Conservation (phyloP, 1,140 invertebrate genomes). For the Hetaerina americana region DNA sequence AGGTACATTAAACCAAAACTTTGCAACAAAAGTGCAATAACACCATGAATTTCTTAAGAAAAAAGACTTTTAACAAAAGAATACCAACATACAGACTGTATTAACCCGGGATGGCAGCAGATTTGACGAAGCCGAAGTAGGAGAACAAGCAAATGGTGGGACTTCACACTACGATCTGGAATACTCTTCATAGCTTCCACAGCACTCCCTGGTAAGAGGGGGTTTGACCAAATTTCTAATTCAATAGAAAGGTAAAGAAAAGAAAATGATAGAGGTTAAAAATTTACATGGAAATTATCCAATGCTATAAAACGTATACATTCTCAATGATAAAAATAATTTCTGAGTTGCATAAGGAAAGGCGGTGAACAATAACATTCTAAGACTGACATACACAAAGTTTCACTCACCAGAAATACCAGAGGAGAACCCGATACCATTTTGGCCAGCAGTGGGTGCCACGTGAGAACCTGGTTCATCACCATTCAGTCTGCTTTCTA, state of each 20-base stretch:
- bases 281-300: too few species aligned
- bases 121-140: conserved; percentile 74
- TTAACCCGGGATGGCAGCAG: conserved; percentile 75
- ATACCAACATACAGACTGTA: conserved; percentile 37
- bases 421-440: too few species aligned
- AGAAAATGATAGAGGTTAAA: neutral
- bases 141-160: conserved; percentile 65
- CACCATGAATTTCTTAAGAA: too few species aligned
- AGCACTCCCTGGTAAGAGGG: neutral
- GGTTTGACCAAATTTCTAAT: neutral
- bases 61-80: too few species aligned
- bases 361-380: too few species aligned
- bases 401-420: neutral
- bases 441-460: conserved; percentile 52
- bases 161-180: conserved; percentile 39
- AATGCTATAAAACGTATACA: too few species aligned
- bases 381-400: too few species aligned
- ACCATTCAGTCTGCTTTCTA: conserved; percentile 32
- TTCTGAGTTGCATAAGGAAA: too few species aligned
- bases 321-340: too few species aligned
- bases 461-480: conserved; percentile 61
- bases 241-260: neutral
- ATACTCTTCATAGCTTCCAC: conserved; percentile 36
- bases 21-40: too few species aligned
- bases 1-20: too few species aligned